Evolutionary conservation across 2,797 vertebrate species (phyloP).

Genomic region (Trichosurus vulpecula): DNA sequence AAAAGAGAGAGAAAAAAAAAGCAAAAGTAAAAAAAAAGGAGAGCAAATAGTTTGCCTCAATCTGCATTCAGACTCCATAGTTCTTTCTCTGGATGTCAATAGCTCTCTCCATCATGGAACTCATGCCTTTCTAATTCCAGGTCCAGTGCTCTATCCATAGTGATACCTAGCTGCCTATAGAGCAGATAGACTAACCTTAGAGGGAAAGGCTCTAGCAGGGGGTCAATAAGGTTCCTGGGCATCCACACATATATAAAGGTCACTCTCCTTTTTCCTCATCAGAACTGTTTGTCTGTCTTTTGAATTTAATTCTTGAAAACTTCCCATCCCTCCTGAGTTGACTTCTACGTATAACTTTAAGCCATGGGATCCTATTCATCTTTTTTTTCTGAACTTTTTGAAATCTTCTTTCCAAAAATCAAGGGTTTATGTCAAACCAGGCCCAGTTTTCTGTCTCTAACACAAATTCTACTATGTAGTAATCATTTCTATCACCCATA

Average conservation of each 20-base stretch:
- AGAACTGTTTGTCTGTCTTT: background rate
- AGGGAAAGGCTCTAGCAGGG: background rate
- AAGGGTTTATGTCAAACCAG: background rate
- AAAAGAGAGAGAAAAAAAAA: too few relatives aligned
- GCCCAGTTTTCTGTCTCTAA: background rate
- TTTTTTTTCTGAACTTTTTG: background rate
- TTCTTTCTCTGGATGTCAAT: too few relatives aligned
- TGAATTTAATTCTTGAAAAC: background rate
- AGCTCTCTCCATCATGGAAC: too few relatives aligned
- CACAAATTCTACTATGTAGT: background rate
- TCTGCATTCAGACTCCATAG: too few relatives aligned
- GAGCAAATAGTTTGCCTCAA: too few relatives aligned
- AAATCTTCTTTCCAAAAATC: background rate
- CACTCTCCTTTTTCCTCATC: background rate
- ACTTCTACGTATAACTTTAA: background rate
- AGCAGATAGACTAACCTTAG: background rate
- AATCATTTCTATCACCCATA: background rate
- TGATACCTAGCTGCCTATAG: background rate
- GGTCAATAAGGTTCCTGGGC: background rate
- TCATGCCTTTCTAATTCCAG: background rate
- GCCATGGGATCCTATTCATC: background rate
- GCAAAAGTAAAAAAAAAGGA: too few relatives aligned
- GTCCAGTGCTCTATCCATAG: background rate
- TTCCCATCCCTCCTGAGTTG: background rate
- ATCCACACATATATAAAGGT: background rate